Evolutionary conservation across 1,140 invertebrate species (phyloP), one percentile per base, ranked within the genome.

Genomic region (Euura saliciscinereae): DNA sequence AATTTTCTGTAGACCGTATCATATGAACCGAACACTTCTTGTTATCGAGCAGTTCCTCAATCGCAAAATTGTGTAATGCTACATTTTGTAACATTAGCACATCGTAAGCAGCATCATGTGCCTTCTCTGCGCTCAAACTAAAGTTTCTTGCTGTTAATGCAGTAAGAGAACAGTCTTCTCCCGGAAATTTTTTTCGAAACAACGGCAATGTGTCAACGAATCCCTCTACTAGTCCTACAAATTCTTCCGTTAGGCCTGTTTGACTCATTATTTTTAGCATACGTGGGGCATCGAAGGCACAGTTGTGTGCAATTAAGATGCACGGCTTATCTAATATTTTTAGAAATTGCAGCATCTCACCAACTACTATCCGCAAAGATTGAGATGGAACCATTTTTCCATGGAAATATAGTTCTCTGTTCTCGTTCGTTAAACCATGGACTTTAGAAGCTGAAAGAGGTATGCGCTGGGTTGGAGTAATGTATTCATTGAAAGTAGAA

Each of bases 271-370:
- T 43, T 64, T 70, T 45, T 8, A 75, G 64, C 2, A 75, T 10
- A 64, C 71, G 59, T 5, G 71, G 69, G 8, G 71, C 71, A 73
- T 73, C 69, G 42, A 75, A 75, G 6, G 65, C 28, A 65, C 68
- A 72, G 59, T 75, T 75, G 43, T 73, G 71, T 5, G 74, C 71
- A 68, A 75, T 65, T 28, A 75, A 67, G 43, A 75, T 11, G 45
- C 71, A 75, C 4, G 8, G 42, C 8, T 75, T 73, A 2, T 13
- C 13, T 6, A 45, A 43, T 10, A 8, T 42, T 44, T 44, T 6
- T 3, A 68, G 68, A 66, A 67, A 75, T 45, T 70, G 5, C 2
- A 75, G 44, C 7, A 75, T 45, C 42, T 68, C 68, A 6, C 45
- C 68, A 11, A 70, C 13, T 7, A 70, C 72, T 6, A 70, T 11